A percentile compares a stretch with the other conserved stretches of the same genome.
Conservation (phyloP, 2,888 invertebrate species). For the Seira sanloemensis region DNA sequence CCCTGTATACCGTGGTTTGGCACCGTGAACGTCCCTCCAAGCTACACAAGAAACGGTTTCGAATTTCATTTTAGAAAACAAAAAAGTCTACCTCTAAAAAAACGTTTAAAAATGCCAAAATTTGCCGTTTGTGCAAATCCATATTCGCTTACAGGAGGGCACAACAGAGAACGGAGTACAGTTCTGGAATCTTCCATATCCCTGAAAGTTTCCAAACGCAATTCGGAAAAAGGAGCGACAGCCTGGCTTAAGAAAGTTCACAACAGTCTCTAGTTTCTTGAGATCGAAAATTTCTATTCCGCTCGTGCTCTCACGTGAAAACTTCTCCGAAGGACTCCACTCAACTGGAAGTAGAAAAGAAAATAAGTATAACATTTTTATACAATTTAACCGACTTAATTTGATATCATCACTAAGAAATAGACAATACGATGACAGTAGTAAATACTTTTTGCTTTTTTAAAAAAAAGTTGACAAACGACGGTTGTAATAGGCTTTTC, state of each 20-base stretch:
- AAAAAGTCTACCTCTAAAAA: slow-evolving; percentile 2
- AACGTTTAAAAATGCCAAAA: slow-evolving; percentile 67
- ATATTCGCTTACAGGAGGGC: slow-evolving; percentile 87
- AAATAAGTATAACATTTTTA: slow-evolving; percentile 29
- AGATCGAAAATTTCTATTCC: slow-evolving; percentile 85
- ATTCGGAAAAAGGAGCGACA: slow-evolving; percentile 92
- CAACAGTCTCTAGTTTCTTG: slow-evolving; percentile 79
- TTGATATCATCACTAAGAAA: background rate
- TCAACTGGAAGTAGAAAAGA: slow-evolving; percentile 82
- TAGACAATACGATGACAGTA: background rate
- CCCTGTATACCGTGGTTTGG: slow-evolving; percentile 82
- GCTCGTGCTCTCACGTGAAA: slow-evolving; percentile 81
- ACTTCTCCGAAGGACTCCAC: slow-evolving; percentile 93
- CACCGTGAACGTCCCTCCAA: slow-evolving; percentile 90
- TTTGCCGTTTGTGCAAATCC: slow-evolving; percentile 58
- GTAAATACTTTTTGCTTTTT: slow-evolving; percentile 6
- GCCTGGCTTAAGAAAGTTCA: slow-evolving; percentile 89
- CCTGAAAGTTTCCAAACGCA: slow-evolving; percentile 94
- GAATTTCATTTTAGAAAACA: slow-evolving; percentile 11
- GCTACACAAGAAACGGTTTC: slow-evolving; percentile 77
- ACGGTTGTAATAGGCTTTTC: background rate
- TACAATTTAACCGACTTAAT: slow-evolving; percentile 1
- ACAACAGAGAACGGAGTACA: slow-evolving; percentile 90
- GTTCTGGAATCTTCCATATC: slow-evolving; percentile 86
- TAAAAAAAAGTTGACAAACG: background rate